Conservation (phyloP, 1,140 invertebrate species). For the Orchestia grillus region DNA sequence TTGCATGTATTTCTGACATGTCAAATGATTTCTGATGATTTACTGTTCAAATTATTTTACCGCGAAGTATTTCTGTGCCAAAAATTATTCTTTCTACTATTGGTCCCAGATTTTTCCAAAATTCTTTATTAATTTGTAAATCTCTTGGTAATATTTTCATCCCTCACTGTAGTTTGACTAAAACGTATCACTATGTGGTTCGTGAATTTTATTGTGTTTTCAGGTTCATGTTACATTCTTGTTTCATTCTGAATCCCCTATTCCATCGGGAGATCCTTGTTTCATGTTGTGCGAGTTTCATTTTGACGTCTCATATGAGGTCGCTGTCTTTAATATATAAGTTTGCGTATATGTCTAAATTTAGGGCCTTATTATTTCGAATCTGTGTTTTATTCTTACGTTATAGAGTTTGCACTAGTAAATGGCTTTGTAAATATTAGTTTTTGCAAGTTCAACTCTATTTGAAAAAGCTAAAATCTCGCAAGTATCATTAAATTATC, state of each 20-base stretch:
- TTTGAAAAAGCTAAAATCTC: too few relatives aligned
- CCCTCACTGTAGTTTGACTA: neutral
- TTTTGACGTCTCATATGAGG: too few relatives aligned
- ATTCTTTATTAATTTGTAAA: neutral
- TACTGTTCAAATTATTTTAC: neutral
- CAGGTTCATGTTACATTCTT: neutral
- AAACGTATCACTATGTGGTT: neutral
- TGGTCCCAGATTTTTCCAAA: neutral
- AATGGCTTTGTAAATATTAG: too few relatives aligned
- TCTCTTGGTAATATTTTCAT: neutral
- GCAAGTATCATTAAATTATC: too few relatives aligned
- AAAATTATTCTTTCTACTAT: neutral
- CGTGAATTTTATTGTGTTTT: neutral
- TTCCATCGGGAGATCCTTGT: too few relatives aligned
- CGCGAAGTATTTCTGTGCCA: neutral
- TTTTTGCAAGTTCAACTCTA: too few relatives aligned
- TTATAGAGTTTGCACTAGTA: too few relatives aligned
- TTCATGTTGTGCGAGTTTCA: too few relatives aligned
- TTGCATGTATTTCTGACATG: neutral
- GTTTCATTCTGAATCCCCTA: neutral
- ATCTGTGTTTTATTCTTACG: too few relatives aligned
- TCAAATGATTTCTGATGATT: neutral
- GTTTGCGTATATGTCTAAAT: too few relatives aligned
- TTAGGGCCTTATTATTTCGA: too few relatives aligned
- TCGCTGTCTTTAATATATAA: too few relatives aligned